Evolutionary conservation across 2,113 vertebrate genomes (phyloP), one percentile per base, ranked within the genome.

Genomic region (Machaerirhynchus nigripectus): DNA sequence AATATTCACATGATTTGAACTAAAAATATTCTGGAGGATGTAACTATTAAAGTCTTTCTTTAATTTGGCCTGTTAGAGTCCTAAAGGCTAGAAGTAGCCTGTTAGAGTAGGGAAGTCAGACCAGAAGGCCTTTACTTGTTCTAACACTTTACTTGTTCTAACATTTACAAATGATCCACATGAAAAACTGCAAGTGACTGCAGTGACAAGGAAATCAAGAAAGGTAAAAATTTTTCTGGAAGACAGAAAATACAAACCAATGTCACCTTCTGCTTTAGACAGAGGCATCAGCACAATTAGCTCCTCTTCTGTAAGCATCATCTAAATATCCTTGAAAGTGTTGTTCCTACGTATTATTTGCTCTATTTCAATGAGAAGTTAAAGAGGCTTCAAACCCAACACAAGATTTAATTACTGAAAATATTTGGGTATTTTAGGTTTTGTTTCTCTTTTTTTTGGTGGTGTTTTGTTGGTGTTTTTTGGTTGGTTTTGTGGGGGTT

Each of bases 401-500:
- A 31, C 6, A 78, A 78, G 15, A 49, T 46, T 86, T 92, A 88
- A 77, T 47, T 92, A 42, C 44, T 70, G 59, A 35, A 90, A 67
- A 81, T 11, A 3, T 60, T 40, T 37, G 27, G 27, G 15, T n/a
- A n/a, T 17, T 53, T 60, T 30, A 24, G 9, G 8, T n/a, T 60
- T 39, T 57, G 2, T 15, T 30, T 20, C 7, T 65, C 44, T 53
- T 31, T 52, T 15, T 3, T 11, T 27, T 55, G 49, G 5, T 37
- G 7, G 9, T 3, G 4, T 12, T 59, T 79, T 56, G 6, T 46
- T 50, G 8, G 7, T 13, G 3, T 9, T 20, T 40, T 47, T 24
- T 27, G 7, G 4, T 71, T 63, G 13, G 4, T 46, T 87, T 70
- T 39, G 5, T 19, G 15, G 44, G 16, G 11, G 0, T 1, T 3